These are phyloP conservation scores for Halictus quadricinctus DNA, from an alignment of 2,888 invertebrate species.

Conservation along the genomic window DNA sequence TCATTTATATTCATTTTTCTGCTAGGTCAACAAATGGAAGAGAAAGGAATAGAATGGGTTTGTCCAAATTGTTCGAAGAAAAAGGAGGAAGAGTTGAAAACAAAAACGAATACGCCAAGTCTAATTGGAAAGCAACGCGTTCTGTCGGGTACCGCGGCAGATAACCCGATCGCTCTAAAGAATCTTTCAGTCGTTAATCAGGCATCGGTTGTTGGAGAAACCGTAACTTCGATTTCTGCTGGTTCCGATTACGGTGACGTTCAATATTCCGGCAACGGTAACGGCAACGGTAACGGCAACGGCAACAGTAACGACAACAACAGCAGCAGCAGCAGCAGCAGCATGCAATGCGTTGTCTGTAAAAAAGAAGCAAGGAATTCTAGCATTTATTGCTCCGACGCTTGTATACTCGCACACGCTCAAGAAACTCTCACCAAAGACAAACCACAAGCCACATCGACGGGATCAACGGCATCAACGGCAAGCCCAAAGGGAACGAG, in stretches of 20 bases:
- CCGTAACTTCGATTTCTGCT: slow-evolving; percentile 16
- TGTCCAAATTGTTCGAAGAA: slow-evolving; percentile 92
- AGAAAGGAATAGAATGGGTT: slow-evolving; percentile 93
- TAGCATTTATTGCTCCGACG: slow-evolving; percentile 94
- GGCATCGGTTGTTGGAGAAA: slow-evolving; percentile 24
- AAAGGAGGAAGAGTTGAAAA: slow-evolving; percentile 74
- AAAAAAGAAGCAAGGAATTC: slow-evolving; percentile 90
- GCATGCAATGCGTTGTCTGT: slow-evolving; percentile 89
- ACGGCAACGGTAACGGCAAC: not conserved
- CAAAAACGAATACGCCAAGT: slow-evolving; percentile 31
- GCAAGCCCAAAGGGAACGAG: slow-evolving; percentile 73
- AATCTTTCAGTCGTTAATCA: slow-evolving; percentile 25
- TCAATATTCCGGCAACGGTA: slow-evolving; percentile 37
- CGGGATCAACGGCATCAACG: slow-evolving; percentile 31
- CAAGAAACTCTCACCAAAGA: slow-evolving; percentile 84
- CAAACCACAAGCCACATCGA: slow-evolving; percentile 63
- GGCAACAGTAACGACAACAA: slow-evolving; percentile 60
- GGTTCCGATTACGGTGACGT: slow-evolving; percentile 32
- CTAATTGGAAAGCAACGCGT: slow-evolving; percentile 49
- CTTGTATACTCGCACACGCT: slow-evolving; percentile 93
- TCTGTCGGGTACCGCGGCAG: slow-evolving; percentile 42
- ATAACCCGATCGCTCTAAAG: slow-evolving; percentile 35
- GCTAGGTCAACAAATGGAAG: slow-evolving; percentile 92
- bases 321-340: slow-evolving; percentile 57
- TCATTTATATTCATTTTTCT: not conserved